These are phyloP conservation scores for Strigamia maritima DNA, from an alignment of 2,888 invertebrate species.

Conservation along the genomic window DNA sequence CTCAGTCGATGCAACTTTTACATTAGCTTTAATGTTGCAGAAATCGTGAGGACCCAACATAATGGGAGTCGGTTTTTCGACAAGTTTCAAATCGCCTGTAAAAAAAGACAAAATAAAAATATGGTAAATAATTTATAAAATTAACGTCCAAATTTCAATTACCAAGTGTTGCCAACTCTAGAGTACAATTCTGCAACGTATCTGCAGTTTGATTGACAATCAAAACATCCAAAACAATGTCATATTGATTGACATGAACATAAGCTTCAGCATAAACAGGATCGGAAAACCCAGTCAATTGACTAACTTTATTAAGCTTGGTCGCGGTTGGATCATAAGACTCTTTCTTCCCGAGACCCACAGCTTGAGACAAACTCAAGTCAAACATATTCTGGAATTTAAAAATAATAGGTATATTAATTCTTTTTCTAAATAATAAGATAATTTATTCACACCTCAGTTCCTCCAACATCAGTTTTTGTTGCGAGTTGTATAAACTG, in stretches of 20 bases:
- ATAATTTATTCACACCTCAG: conserved; percentile 62
- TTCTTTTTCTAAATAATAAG: conserved; percentile 48
- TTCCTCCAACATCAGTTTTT: conserved; percentile 59
- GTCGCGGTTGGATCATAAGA: conserved; percentile 55
- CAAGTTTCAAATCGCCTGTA: conserved; percentile 87
- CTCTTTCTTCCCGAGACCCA: conserved; percentile 60
- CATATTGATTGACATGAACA: conserved; percentile 97
- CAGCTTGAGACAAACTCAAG: conserved; percentile 81
- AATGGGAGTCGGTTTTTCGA: conserved; percentile 93
- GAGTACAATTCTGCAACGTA: conserved; percentile 94
- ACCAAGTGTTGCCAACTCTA: conserved; percentile 91
- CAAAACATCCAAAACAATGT: conserved; percentile 95
- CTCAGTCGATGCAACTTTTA: conserved; percentile 97
- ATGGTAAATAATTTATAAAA: too few species aligned
- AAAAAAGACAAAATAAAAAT: neutral
- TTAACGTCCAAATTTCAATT: neutral
- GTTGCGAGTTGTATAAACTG: conserved; percentile 70
- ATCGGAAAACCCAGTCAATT: conserved; percentile 97
- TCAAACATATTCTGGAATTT: conserved; percentile 80
- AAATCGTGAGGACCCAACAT: conserved; percentile 96
- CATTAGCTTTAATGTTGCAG: conserved; percentile 96
- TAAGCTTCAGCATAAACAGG: conserved; percentile 99
- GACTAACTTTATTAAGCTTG: conserved; percentile 70
- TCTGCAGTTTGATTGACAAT: conserved; percentile 98
- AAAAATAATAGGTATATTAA: neutral